Conservation (phyloP, 2,888 invertebrate genomes). For the Dexiosoma caninum region DNA sequence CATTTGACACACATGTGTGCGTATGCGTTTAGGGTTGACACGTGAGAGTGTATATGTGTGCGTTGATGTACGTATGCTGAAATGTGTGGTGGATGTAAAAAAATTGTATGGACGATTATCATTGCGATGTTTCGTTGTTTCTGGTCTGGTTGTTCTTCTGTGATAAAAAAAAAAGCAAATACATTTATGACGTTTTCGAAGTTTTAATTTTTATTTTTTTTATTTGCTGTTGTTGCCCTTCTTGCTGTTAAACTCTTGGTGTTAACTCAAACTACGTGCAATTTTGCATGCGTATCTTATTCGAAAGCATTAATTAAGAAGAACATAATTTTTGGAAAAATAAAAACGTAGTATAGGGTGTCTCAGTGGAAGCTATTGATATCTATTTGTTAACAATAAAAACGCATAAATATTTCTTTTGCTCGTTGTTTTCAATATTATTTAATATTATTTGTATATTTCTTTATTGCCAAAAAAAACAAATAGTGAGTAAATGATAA, state of each 20-base stretch:
- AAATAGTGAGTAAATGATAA: not conserved
- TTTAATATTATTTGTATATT: not conserved
- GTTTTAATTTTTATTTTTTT: not conserved
- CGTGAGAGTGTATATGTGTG: not conserved
- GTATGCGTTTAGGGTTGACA: not conserved
- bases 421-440: not conserved
- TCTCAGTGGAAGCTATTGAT: not conserved
- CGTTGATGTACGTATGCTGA: not conserved
- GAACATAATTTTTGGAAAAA: not conserved
- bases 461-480: conserved; percentile 7
- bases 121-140: conserved; percentile 8
- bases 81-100: not conserved
- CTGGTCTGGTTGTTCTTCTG: not conserved
- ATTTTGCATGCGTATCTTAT: conserved; percentile 12
- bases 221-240: not conserved
- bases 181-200: conserved; percentile 29
- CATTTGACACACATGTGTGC: conserved; percentile 29
- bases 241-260: no score
- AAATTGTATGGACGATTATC: not conserved
- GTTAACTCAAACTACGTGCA: conserved; percentile 3
- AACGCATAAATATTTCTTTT: not conserved
- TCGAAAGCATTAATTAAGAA: not conserved
- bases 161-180: conserved; percentile 11
- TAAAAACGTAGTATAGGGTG: no score
- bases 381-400: not conserved